phyloP scores from a whole-genome alignment of 2,113 vertebrate species.

The Sardina pilchardus region DNA sequence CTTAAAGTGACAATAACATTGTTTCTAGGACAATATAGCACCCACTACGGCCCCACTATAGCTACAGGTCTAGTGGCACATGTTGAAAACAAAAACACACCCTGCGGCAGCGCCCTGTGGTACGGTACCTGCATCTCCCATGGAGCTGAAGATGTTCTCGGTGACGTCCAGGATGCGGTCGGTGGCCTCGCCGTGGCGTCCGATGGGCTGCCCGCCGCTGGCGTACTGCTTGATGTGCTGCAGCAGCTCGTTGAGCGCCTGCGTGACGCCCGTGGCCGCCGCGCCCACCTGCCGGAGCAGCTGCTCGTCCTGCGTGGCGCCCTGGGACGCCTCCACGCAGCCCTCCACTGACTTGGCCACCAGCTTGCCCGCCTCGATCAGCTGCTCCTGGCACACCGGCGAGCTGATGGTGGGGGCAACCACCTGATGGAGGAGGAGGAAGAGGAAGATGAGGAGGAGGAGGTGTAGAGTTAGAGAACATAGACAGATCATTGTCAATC shows the following conservation, averaged over 20 bases:
- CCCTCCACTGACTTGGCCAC: slow-evolving; percentile 95
- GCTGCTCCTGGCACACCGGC: slow-evolving; percentile 93
- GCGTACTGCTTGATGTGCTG: slow-evolving; percentile 94
- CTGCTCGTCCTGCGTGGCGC: slow-evolving; percentile 84
- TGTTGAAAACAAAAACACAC: neutral
- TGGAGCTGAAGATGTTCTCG: slow-evolving; percentile 98
- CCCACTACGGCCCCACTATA: too few species aligned
- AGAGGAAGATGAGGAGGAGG: neutral
- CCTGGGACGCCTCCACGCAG: slow-evolving; percentile 90
- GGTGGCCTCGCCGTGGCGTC: slow-evolving; percentile 92
- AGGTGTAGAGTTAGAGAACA: too few species aligned
- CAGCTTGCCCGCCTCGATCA: slow-evolving; percentile 90
- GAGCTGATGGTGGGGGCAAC: slow-evolving; percentile 97
- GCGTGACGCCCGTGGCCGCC: slow-evolving; percentile 88
- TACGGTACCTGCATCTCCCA: slow-evolving; percentile 94
- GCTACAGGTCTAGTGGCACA: too few species aligned
- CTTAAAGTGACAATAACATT: too few species aligned
- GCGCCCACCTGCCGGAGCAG: slow-evolving; percentile 92
- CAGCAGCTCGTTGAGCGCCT: slow-evolving; percentile 92
- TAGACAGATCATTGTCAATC: too few species aligned
- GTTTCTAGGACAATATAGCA: too few species aligned
- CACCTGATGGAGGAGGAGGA: slow-evolving; percentile 73
- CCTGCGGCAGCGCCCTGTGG: slow-evolving; percentile 24
- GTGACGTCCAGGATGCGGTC: slow-evolving; percentile 95
- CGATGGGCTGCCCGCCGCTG: slow-evolving; percentile 84